Percentiles rank a stretch among this genome's conserved stretches.
These are phyloP conservation scores for Gasteruption jaculator DNA, from an alignment of 2,888 invertebrate species.

Conservation along the genomic window DNA sequence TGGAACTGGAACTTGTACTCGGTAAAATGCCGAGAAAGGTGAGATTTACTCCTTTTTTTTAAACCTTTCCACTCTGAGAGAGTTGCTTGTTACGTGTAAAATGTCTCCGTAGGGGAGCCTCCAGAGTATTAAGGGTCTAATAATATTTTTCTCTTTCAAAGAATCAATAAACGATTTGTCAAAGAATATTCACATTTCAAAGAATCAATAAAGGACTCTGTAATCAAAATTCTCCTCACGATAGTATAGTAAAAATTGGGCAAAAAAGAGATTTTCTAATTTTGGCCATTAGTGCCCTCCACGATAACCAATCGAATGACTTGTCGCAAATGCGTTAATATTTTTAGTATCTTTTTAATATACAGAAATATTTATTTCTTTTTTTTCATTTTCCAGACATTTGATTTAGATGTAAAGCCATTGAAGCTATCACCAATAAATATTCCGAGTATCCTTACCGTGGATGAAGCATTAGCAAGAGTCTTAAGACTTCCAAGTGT, in stretches of 20 bases:
- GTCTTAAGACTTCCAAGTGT: conserved; percentile 88
- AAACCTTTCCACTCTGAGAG: conserved; percentile 1
- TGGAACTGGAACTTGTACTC: conserved; percentile 83
- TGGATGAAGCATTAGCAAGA: conserved; percentile 67
- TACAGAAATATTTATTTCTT: background rate
- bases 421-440: conserved; percentile 54
- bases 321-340: background rate
- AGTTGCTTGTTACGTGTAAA: background rate
- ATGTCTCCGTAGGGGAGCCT: no score
- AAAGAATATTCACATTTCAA: no score
- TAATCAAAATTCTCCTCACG: no score
- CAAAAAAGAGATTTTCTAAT: no score
- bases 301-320: no score
- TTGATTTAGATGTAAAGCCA: conserved; percentile 57
- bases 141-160: no score
- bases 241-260: no score
- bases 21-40: conserved; percentile 82
- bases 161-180: no score
- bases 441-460: conserved; percentile 58
- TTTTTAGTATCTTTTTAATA: background rate
- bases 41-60: conserved; percentile 7
- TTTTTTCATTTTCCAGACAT: conserved; percentile 51
- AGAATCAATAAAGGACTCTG: no score
- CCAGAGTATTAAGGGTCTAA: no score
- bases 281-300: no score